phyloP scores from a whole-genome alignment of 2,888 invertebrate genomes.

The Nipponacmea schrenckii region DNA sequence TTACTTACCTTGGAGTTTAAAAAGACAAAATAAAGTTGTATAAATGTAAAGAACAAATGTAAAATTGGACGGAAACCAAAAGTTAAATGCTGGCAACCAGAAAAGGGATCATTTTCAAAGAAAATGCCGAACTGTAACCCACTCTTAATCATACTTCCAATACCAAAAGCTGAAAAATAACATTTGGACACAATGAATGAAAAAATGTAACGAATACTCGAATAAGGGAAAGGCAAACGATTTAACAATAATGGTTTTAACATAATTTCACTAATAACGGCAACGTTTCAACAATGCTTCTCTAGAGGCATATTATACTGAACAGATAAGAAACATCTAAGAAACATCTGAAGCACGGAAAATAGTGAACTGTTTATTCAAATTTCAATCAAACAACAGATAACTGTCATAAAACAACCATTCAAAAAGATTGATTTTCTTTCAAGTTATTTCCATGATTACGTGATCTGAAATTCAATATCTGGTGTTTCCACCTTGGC shows the following conservation, averaged over 20 bases:
- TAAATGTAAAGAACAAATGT: conserved; percentile 96
- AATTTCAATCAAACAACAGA: too few species aligned
- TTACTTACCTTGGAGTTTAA: conserved; percentile 92
- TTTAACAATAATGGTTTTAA: too few species aligned
- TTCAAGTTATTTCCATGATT: too few species aligned
- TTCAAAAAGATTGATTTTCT: too few species aligned
- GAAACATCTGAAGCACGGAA: too few species aligned
- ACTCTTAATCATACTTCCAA: conserved; percentile 97
- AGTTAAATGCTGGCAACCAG: conserved; percentile 89
- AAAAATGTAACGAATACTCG: neutral
- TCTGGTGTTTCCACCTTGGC: too few species aligned
- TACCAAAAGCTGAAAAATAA: conserved; percentile 84
- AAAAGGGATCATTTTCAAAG: conserved; percentile 88
- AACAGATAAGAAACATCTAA: too few species aligned
- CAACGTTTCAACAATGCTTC: neutral
- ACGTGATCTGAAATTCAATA: too few species aligned
- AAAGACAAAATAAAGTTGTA: conserved; percentile 99
- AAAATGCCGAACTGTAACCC: conserved; percentile 94
- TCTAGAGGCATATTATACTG: too few species aligned
- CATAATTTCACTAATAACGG: conserved; percentile 8
- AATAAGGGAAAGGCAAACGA: too few species aligned
- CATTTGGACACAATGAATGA: neutral
- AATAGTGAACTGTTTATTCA: too few species aligned
- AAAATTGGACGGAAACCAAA: conserved; percentile 91
- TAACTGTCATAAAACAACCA: too few species aligned